Evolutionary conservation across 1,140 invertebrate species (phyloP).

Genomic region (Megathymus violae): DNA sequence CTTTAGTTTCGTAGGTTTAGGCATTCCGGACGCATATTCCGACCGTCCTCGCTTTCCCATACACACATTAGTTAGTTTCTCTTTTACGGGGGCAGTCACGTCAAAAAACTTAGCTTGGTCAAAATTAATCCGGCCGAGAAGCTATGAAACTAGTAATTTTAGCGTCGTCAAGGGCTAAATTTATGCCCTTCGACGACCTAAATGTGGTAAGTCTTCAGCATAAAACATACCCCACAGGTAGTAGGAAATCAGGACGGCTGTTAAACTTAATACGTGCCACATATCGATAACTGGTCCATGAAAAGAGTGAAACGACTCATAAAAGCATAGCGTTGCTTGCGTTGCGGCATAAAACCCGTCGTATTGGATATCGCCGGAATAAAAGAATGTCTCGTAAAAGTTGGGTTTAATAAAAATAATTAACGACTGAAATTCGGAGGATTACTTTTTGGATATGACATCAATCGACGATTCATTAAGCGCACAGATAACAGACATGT

Average conservation of each 20-base stretch:
- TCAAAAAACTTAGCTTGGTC: slow-evolving; percentile 39
- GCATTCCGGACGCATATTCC: slow-evolving; percentile 52
- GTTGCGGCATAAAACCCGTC: slow-evolving; percentile 55
- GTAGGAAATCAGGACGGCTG: slow-evolving; percentile 49
- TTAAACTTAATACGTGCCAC: slow-evolving; percentile 58
- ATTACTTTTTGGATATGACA: slow-evolving; percentile 29
- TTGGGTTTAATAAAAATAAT: slow-evolving; percentile 58
- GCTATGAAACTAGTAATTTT: slow-evolving; percentile 38
- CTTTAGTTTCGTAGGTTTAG: slow-evolving; percentile 60
- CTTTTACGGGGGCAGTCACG: slow-evolving; percentile 36
- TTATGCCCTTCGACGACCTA: neutral
- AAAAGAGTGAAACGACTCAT: slow-evolving; percentile 51
- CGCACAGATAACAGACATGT: slow-evolving; percentile 28
- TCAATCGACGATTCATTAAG: slow-evolving; percentile 34
- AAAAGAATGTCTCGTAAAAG: slow-evolving; percentile 59
- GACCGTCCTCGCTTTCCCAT: slow-evolving; percentile 43
- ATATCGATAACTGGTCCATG: slow-evolving; percentile 60
- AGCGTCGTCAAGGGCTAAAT: slow-evolving; percentile 21
- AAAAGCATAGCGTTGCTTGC: slow-evolving; percentile 55
- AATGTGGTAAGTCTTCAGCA: slow-evolving; percentile 4
- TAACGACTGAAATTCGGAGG: slow-evolving; percentile 43
- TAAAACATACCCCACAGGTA: slow-evolving; percentile 37
- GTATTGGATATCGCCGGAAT: slow-evolving; percentile 60
- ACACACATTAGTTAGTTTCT: slow-evolving; percentile 48
- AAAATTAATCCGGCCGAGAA: slow-evolving; percentile 44